phyloP scores from a whole-genome alignment of 2,113 vertebrate genomes.

The Peromyscus maniculatus region DNA sequence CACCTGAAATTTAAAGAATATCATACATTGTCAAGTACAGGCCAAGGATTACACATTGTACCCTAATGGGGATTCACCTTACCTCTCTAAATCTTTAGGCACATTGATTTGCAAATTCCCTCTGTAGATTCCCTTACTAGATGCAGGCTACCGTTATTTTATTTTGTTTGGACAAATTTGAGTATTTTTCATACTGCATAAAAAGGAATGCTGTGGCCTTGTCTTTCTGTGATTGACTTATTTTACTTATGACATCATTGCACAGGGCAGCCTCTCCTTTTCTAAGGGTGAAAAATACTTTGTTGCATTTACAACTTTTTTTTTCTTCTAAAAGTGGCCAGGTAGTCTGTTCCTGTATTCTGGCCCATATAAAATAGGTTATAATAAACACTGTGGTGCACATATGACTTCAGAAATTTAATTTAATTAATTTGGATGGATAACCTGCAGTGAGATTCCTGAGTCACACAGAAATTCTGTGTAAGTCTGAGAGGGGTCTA shows the following conservation, averaged over 20 bases:
- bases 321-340: background rate
- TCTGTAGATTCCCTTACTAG: background rate
- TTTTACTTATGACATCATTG: background rate
- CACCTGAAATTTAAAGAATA: background rate
- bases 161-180: background rate
- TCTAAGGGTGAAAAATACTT: background rate
- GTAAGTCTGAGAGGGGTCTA: background rate
- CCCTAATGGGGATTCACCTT: background rate
- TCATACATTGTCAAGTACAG: background rate
- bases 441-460: background rate
- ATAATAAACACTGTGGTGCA: background rate
- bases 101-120: background rate
- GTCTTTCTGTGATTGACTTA: background rate
- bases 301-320: background rate
- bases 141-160: background rate
- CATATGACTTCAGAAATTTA: background rate
- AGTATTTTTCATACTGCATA: background rate
- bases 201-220: background rate
- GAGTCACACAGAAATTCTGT: background rate
- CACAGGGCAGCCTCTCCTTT: background rate
- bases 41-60: background rate
- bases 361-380: background rate
- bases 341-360: background rate
- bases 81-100: background rate
- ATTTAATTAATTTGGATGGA: background rate